Evolutionary conservation across 2,113 vertebrate species (phyloP).

Genomic region (Nasalis larvatus): DNA sequence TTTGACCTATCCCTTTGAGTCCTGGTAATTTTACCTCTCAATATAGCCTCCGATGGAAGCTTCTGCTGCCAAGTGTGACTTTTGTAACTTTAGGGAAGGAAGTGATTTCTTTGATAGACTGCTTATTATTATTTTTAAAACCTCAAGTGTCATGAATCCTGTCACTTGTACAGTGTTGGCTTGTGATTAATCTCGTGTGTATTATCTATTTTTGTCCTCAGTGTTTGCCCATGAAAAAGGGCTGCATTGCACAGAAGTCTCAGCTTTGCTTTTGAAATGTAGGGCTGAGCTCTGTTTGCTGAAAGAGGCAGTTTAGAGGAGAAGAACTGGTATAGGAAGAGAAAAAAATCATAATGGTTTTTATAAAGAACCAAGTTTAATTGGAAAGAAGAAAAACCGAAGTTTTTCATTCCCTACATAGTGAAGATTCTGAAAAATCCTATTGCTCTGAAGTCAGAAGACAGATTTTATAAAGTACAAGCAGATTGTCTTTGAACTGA

Average conservation of each 20-base stretch:
- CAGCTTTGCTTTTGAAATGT: not conserved
- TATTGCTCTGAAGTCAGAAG: conserved; percentile 68
- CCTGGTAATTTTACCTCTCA: conserved; percentile 48
- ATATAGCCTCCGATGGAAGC: not conserved
- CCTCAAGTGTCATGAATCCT: not conserved
- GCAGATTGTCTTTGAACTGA: conserved; percentile 76
- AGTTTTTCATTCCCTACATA: conserved; percentile 44
- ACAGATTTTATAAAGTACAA: conserved; percentile 73
- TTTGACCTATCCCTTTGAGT: conserved; percentile 64
- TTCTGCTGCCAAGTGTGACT: not conserved
- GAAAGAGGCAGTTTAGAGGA: not conserved
- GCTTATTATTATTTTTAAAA: conserved; percentile 62
- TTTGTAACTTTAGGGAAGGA: not conserved
- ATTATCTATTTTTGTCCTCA: not conserved
- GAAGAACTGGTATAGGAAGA: not conserved
- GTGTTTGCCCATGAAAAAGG: conserved; percentile 5
- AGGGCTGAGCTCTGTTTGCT: not conserved
- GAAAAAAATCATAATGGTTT: not conserved
- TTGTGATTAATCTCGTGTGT: not conserved
- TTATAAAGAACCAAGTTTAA: conserved; percentile 48
- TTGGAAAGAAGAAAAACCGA: conserved; percentile 61
- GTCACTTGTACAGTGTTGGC: conserved; percentile 30
- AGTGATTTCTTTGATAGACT: conserved; percentile 22
- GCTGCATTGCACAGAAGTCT: not conserved
- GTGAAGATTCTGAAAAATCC: conserved; percentile 68